Evolutionary conservation across 2,888 invertebrate genomes (phyloP).

Genomic region (Perithous albicinctus): DNA sequence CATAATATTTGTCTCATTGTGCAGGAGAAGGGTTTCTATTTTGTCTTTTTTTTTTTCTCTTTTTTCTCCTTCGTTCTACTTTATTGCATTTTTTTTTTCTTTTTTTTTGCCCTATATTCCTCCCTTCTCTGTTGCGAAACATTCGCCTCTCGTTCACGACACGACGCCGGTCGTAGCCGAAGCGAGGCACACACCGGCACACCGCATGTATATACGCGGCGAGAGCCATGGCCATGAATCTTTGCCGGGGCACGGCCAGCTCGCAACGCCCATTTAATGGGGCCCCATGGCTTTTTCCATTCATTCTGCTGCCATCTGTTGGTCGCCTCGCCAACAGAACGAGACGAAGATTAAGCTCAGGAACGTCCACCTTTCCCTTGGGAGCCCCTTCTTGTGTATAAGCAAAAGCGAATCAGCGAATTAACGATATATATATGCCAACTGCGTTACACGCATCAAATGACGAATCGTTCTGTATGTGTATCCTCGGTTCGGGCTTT

Average conservation of each 20-base stretch:
- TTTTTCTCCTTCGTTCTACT: neutral
- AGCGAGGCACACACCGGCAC: constrained; percentile 4
- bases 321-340: constrained; percentile 69
- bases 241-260: constrained; percentile 78
- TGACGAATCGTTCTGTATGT: constrained; percentile 64
- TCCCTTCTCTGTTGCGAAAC: neutral
- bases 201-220: constrained; percentile 72
- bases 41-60: neutral
- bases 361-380: constrained; percentile 57
- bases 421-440: constrained; percentile 21
- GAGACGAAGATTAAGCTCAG: constrained; percentile 66
- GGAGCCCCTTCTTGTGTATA: constrained; percentile 56
- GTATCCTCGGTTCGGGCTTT: neutral
- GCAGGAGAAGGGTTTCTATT: too few species aligned
- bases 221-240: constrained; percentile 85
- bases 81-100: constrained; percentile 9
- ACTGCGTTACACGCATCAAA: constrained; percentile 56
- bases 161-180: neutral
- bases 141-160: neutral
- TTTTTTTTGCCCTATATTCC: neutral
- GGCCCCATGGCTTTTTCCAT: constrained; percentile 83
- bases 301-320: constrained; percentile 81
- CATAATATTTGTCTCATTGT: neutral
- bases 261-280: constrained; percentile 85
- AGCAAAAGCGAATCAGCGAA: neutral